Percentiles rank a stretch among this genome's conserved stretches.
Conservation (phyloP, 2,797 vertebrate genomes). For the Coreius guichenoti region DNA sequence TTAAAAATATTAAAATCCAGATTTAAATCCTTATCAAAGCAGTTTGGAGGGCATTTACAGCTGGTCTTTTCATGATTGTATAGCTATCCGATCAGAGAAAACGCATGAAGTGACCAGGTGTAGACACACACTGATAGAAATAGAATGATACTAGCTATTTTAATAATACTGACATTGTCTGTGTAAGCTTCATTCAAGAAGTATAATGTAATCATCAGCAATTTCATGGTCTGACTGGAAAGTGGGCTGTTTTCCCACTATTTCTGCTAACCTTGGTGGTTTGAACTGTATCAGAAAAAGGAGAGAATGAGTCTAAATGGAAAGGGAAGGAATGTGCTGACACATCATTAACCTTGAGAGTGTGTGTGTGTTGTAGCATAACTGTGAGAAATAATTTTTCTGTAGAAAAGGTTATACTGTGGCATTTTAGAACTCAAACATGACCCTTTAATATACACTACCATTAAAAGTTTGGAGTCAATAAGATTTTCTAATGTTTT, state of each 20-base stretch:
- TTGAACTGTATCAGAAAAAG: constrained; percentile 45
- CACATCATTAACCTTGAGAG: constrained; percentile 12
- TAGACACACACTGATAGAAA: neutral
- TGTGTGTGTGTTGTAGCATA: constrained; percentile 12
- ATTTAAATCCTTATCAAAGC: neutral
- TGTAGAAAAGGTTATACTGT: neutral
- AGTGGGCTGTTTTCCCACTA: constrained; percentile 1
- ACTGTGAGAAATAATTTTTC: constrained; percentile 8
- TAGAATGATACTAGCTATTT: neutral
- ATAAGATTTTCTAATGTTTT: neutral
- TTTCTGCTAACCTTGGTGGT: constrained; percentile 29
- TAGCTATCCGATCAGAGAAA: neutral
- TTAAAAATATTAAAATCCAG: too few species aligned
- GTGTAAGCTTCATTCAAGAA: constrained; percentile 15
- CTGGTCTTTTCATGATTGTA: neutral
- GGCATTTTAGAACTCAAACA: neutral
- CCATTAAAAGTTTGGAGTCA: neutral
- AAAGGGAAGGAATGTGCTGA: constrained; percentile 41
- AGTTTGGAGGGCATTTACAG: neutral
- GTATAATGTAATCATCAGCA: constrained; percentile 18
- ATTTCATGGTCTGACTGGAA: constrained; percentile 1
- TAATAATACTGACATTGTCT: constrained; percentile 6
- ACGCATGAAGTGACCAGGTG: neutral
- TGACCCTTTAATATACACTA: neutral
- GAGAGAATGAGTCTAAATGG: constrained; percentile 4